A percentile compares a stretch with the other conserved stretches of the same genome.
Evolutionary conservation across 2,113 vertebrate species (phyloP).

Genomic region (Dipodomys ordii): DNA sequence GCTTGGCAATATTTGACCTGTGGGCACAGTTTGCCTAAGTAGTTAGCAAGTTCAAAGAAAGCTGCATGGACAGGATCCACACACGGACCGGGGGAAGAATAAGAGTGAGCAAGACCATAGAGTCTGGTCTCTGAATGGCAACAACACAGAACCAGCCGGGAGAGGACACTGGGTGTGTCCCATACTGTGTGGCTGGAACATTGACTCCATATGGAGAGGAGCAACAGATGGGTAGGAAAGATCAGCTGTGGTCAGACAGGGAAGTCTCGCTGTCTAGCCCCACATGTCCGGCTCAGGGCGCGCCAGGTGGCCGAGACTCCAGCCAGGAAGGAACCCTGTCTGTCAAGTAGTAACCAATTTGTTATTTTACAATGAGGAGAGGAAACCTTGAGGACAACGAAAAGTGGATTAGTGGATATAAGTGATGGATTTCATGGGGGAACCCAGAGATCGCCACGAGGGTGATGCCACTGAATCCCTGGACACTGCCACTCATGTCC

Average conservation of each 20-base stretch:
- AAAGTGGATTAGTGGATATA: not conserved
- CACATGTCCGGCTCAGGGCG: not conserved
- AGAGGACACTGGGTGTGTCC: not conserved
- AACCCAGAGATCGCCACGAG: not conserved
- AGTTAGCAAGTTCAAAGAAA: not conserved
- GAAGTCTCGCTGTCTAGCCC: not conserved
- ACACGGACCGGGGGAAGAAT: not conserved
- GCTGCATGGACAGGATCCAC: not conserved
- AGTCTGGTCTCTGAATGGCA: not conserved
- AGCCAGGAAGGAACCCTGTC: not conserved
- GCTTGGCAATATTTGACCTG: too few species aligned
- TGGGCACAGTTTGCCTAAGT: too few species aligned
- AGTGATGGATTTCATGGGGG: not conserved
- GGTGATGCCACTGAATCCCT: not conserved
- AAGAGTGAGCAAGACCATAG: fast-evolving
- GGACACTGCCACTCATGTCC: not conserved
- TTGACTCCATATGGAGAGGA: not conserved
- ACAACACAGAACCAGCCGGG: not conserved
- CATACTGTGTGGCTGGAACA: fast-evolving
- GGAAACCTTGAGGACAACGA: not conserved
- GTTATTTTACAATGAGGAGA: not conserved
- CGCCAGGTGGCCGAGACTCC: not conserved
- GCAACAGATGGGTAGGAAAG: not conserved
- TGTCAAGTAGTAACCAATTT: not conserved
- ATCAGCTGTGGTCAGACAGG: not conserved